These are phyloP conservation scores for Ctenochaetus hawaiiensis DNA, from an alignment of 2,797 vertebrate genomes.

Conservation along the genomic window DNA sequence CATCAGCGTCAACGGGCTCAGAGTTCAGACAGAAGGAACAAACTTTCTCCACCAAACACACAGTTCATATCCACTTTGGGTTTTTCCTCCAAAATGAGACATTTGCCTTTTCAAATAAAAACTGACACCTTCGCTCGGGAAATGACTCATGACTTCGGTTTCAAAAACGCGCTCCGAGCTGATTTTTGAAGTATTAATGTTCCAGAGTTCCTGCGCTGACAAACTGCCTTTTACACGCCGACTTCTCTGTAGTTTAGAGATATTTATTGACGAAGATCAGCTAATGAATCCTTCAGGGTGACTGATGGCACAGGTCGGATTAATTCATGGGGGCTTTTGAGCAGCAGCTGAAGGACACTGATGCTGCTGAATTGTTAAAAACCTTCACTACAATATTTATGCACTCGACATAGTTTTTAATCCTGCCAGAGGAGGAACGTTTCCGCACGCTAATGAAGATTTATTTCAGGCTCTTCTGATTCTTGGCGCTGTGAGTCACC, in stretches of 20 bases:
- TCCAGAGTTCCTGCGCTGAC: background rate
- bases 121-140: background rate
- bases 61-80: background rate
- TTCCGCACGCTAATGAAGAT: slow-evolving; percentile 19
- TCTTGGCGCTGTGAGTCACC: background rate
- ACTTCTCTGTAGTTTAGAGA: slow-evolving; percentile 30
- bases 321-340: slow-evolving; percentile 33
- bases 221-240: slow-evolving; percentile 15
- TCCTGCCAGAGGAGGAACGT: slow-evolving; percentile 5
- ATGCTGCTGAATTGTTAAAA: slow-evolving; percentile 50
- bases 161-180: slow-evolving; percentile 17
- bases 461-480: slow-evolving; percentile 1
- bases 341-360: slow-evolving; percentile 52
- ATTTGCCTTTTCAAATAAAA: slow-evolving; percentile 19
- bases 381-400: slow-evolving; percentile 49
- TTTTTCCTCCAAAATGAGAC: slow-evolving; percentile 15
- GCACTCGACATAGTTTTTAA: slow-evolving; percentile 24
- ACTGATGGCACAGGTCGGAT: slow-evolving; percentile 21
- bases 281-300: slow-evolving; percentile 46
- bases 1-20: background rate
- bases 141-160: background rate
- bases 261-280: slow-evolving; percentile 39
- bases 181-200: slow-evolving; percentile 20
- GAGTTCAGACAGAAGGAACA: background rate
- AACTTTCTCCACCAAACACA: background rate